These are phyloP conservation scores for Trichopria drosophilae DNA, from an alignment of 2,888 invertebrate species.

Conservation along the genomic window DNA sequence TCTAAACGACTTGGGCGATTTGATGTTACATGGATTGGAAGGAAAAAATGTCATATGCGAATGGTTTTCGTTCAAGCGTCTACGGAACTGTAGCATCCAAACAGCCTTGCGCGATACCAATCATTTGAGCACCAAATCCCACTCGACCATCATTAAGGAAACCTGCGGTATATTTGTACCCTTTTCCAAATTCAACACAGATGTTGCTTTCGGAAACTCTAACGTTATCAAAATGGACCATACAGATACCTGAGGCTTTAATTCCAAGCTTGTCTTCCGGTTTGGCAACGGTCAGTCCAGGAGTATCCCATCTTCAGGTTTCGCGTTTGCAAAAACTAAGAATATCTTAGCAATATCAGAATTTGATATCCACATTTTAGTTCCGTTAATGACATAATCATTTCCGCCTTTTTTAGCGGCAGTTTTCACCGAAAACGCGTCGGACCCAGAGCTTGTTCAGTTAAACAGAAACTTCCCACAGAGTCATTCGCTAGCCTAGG, in stretches of 20 bases:
- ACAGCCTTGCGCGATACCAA: conserved; percentile 91
- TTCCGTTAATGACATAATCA: conserved; percentile 85
- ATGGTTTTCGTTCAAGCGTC: conserved; percentile 90
- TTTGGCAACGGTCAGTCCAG: conserved; percentile 84
- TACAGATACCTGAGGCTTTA: conserved; percentile 90
- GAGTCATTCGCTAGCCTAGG: conserved; percentile 80
- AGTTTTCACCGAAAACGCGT: conserved; percentile 94
- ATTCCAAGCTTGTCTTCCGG: conserved; percentile 94
- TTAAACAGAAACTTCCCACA: conserved; percentile 91
- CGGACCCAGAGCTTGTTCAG: conserved; percentile 90
- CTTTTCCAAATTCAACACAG: conserved; percentile 85
- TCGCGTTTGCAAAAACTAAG: conserved; percentile 91
- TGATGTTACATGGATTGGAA: conserved; percentile 98
- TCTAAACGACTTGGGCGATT: too few relatives aligned
- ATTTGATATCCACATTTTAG: conserved; percentile 99
- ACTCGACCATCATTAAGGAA: conserved; percentile 93
- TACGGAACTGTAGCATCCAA: conserved; percentile 95
- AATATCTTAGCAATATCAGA: conserved; percentile 91
- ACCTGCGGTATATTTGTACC: conserved; percentile 94
- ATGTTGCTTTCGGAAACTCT: conserved; percentile 80
- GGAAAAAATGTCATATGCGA: conserved; percentile 82
- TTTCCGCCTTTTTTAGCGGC: conserved; percentile 86
- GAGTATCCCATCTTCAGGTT: conserved; percentile 81
- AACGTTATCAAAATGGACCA: conserved; percentile 92
- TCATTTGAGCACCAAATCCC: conserved; percentile 90